Evolutionary conservation across 2,888 invertebrate species (phyloP).

Genomic region (Platynereis dumerilii): DNA sequence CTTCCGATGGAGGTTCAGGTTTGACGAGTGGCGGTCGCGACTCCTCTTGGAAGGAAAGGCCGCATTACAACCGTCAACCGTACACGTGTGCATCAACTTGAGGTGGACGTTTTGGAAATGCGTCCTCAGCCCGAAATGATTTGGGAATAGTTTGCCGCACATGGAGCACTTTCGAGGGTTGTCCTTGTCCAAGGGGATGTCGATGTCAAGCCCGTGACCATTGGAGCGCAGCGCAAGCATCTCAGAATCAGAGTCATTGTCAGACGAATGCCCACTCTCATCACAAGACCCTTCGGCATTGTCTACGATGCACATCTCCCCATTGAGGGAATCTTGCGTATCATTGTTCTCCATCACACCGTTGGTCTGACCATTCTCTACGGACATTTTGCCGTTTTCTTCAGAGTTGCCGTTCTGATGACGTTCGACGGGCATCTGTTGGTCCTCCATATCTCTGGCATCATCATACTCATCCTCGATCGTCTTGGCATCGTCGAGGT

Average conservation of each 20-base stretch:
- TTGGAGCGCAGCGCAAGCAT: not conserved
- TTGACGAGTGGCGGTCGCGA: conserved; percentile 90
- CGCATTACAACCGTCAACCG: conserved; percentile 91
- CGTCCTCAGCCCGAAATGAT: conserved; percentile 89
- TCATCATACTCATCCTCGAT: conserved; percentile 34
- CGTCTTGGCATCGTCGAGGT: conserved; percentile 72
- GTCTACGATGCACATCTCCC: conserved; percentile 32
- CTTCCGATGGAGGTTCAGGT: conserved; percentile 88
- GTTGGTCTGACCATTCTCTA: conserved; percentile 5
- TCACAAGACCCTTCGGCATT: conserved; percentile 23
- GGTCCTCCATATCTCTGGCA: not conserved
- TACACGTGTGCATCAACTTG: conserved; percentile 94
- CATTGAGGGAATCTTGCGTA: not conserved
- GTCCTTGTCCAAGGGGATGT: conserved; percentile 89
- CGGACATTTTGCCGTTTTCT: conserved; percentile 30
- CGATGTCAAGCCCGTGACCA: conserved; percentile 8
- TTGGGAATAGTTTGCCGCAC: conserved; percentile 92
- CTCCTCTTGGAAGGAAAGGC: conserved; percentile 92
- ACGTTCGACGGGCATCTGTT: not conserved
- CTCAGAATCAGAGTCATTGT: conserved; percentile 35
- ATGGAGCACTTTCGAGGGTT: conserved; percentile 90
- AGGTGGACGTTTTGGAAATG: conserved; percentile 96
- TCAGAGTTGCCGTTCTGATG: conserved; percentile 41
- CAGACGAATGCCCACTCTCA: conserved; percentile 5
- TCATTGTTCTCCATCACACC: conserved; percentile 1